Evolutionary conservation across 2,888 invertebrate genomes (phyloP), one percentile per base, ranked within the genome.

Genomic region (Ornithoptera priamus): DNA sequence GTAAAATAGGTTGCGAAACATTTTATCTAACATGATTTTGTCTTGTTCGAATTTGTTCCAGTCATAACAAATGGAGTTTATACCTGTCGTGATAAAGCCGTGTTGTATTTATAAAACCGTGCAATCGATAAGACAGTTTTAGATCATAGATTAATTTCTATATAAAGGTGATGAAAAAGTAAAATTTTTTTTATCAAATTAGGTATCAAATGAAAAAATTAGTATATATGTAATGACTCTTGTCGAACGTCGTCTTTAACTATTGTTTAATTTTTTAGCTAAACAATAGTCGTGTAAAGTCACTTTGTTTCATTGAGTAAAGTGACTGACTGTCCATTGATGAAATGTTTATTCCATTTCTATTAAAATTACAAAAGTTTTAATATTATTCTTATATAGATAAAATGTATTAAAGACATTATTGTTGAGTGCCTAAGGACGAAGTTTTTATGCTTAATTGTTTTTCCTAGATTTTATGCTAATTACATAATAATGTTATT

Each of bases 1-100:
- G 75, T 79, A 79, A 81, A 85, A 84, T 80, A 81, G 83, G 84
- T 85, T 84, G 85, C 83, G 84, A 85, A 84, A 79, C 77, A 82
- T 85, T 85, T 86, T 83, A 84, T 83, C 78, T 74, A 75, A 77
- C 78, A 79, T 36, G 69, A 56, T 69, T 57, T 65, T 65, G 36
- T 62, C 36, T 69, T 61, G 61, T 65, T 39, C 24, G 8, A 61
- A 22, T 56, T 10, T 68, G 58, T 68, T 59, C 56, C 50, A 56
- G 22, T 30, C 36, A 50, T 63, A 81, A 81, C 81, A 79, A 77
- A 80, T 74, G 30, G 59, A 20, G 30, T 30, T 24, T 50, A 50
- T 50, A 17, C 50, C 10, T 17, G 15, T 50, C 50, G 50, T 50
- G 50, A 12, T 50, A 50, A 1, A 50, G 50, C 17, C 50, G 18